Evolutionary conservation across 30 jellyfish, hydroid and myxozoan genomes (phyloP).

Genomic region (Pelagia noctiluca): DNA sequence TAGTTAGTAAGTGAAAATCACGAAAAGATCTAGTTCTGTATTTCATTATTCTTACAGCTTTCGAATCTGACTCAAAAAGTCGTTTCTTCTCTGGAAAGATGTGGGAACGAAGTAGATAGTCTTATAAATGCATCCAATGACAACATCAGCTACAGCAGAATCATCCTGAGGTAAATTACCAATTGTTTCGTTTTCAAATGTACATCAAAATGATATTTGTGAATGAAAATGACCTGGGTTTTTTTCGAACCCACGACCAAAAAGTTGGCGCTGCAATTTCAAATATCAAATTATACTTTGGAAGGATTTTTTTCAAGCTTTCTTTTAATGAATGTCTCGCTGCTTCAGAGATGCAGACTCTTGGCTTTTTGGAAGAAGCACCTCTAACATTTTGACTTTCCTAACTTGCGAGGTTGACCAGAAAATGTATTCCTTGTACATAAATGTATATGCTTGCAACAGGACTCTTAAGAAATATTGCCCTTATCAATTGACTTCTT

Average conservation of each 20-base stretch:
- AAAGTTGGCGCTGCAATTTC: not conserved
- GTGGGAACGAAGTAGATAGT: not conserved
- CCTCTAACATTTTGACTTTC: too few relatives aligned
- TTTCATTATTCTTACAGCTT: constrained; percentile 10
- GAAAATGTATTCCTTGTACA: too few relatives aligned
- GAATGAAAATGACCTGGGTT: not conserved
- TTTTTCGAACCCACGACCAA: not conserved
- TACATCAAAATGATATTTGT: not conserved
- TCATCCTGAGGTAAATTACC: not conserved
- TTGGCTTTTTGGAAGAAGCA: too few relatives aligned
- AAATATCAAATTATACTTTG: not conserved
- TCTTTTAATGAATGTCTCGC: not conserved
- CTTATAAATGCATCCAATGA: constrained; percentile 6
- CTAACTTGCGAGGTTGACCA: too few relatives aligned
- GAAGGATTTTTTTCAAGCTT: too few relatives aligned
- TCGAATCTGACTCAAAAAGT: not conserved
- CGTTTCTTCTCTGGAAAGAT: not conserved
- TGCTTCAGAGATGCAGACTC: not conserved
- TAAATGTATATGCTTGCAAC: too few relatives aligned
- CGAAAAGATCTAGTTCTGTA: too few relatives aligned
- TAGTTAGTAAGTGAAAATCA: too few relatives aligned
- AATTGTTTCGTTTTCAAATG: not conserved
- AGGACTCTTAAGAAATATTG: too few relatives aligned
- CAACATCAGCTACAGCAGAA: constrained; percentile 10
- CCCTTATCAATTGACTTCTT: too few relatives aligned